Evolutionary conservation across 2,888 invertebrate genomes (phyloP), one percentile per base, ranked within the genome.

Genomic region (Euproctis similis): DNA sequence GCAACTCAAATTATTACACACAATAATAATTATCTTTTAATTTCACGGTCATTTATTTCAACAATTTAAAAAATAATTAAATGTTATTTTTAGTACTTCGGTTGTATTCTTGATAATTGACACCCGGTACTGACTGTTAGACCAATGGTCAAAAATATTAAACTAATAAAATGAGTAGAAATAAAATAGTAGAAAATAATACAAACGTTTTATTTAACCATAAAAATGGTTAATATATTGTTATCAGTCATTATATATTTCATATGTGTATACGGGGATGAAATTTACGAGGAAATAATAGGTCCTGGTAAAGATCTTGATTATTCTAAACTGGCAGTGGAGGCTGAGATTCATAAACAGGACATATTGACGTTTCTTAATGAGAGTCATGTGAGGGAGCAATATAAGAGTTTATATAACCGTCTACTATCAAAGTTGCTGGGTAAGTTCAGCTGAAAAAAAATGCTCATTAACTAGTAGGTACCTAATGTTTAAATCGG

Each of bases 351-450:
- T 9, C 60, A 77, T 34, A 82, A 81, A 30, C 34, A 49, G 5
- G 55, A 80, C 18, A 63, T 82, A 13, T 46, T 82, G 0, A 48
- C 42, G 6, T 82, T 81, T 35, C 48, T 82, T 2, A 75, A 76
- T 26, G 46, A 70, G 19, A 42, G 58, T 1, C 42, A 51, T 7
- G 60, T 76, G 0, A 62, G 54, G 21, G 55, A 64, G 12, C 58
- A 63, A 23, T 82, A 82, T 26, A 74, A 63, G 28, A 36, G 26
- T 1, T 49, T 72, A 31, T 81, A 76, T 34, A 55, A 68, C 16
- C 52, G 50, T 11, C 47, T 82, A 14, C 48, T 82, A 1, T 36
- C 58, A 2, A 64, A 68, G 24, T 43, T 81, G 30, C 48, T 58
- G 25, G 65, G 75, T 73, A 44, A 62, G 46, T 2, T 14, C n/a